phyloP scores from a whole-genome alignment of 2,888 invertebrate genomes.

The Tholera decimalis region DNA sequence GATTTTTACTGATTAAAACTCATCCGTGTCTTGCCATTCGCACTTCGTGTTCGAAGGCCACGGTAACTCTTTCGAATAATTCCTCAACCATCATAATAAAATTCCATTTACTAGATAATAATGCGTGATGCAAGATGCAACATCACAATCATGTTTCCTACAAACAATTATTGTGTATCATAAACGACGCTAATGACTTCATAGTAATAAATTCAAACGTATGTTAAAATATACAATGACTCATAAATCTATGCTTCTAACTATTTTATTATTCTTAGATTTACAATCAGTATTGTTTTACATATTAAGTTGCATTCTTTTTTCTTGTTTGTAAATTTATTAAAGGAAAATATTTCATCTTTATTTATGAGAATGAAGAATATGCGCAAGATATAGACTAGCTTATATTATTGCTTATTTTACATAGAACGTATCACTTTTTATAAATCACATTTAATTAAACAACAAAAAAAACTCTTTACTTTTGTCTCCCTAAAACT shows the following conservation, averaged over 20 bases:
- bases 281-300: conserved; percentile 37
- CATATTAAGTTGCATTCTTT: conserved; percentile 11
- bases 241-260: conserved; percentile 37
- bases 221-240: conserved; percentile 55
- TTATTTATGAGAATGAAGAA: conserved; percentile 10
- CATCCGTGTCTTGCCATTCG: no score
- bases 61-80: no score
- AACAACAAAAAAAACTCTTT: no score
- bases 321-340: background rate
- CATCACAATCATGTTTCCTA: conserved; percentile 30
- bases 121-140: conserved; percentile 25
- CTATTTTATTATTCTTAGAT: conserved; percentile 24
- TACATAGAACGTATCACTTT: background rate
- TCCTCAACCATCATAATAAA: conserved; percentile 24
- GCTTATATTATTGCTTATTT: background rate
- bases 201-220: conserved; percentile 31
- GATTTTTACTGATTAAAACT: no score
- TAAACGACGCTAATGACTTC: conserved; percentile 43
- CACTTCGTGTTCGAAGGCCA: no score
- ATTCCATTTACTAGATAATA: conserved; percentile 20
- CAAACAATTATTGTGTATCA: conserved; percentile 16
- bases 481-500: no score
- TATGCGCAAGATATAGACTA: background rate
- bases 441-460: background rate
- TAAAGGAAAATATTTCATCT: background rate